Base-by-base conservation (phyloP, 2,113 vertebrate species). In the Rhinolophus ferrumequinum region DNA sequence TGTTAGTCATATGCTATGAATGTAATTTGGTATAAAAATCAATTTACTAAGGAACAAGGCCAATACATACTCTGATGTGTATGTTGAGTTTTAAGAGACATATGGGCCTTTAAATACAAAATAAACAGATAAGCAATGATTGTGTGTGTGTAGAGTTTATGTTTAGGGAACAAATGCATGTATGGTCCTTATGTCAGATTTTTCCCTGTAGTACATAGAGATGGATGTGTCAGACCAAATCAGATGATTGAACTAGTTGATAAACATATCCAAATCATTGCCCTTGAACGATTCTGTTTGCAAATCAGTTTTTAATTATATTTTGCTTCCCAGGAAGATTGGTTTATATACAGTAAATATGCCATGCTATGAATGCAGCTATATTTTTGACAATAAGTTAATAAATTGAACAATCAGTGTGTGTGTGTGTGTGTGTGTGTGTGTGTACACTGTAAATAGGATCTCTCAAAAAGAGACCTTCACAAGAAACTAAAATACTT, bases 1-100 rank as follows among this genome's bases (percentile, higher is more conserved):
- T 50, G 86, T 72, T 60, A 76, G 22, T 62, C 85, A 76, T 41
- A 5, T 4, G 8, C 73, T 93, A 38, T 5, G 4, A 30, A 38
- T 56, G 88, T 35, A 76, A 88, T 73, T 85, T 85, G 44, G 12
- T 88, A 93, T 77, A 30, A 91, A 91, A 94, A 95, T 88, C 24
- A 91, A 13, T 70, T 91, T 64, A 22, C 13, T 69, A 66, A 80
- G 14, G 47, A 93, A 35, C 18, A 96, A 77, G 26, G 11, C 28
- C 50, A 87, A n/a, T 12, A 90, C 44, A 66, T 83, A 58, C 73
- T 72, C 38, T 60, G 8, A n/a, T 90, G 4, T 14, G 35, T 30
- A 41, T 76, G 56, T 3, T 75, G 28, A 95, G 18, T 70, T 83
- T 86, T 70, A 67, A 54, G 64, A 83, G 19, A 91, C 69, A 33